Percentiles rank a stretch among this genome's conserved stretches.
These are phyloP conservation scores for Mesoclemmys tuberculata DNA, from an alignment of 2,113 vertebrate genomes.

Conservation along the genomic window DNA sequence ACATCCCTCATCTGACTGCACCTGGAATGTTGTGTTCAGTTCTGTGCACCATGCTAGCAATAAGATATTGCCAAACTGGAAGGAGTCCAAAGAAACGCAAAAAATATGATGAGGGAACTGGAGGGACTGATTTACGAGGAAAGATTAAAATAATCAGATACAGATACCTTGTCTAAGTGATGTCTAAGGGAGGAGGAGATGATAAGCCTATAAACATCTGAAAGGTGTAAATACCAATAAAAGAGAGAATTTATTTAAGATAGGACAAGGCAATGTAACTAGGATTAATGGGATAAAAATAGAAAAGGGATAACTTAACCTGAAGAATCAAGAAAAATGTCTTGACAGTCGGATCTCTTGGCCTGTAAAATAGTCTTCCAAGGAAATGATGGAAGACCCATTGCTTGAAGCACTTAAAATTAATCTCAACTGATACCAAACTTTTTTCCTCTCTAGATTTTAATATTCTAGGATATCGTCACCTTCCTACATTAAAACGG, in stretches of 20 bases:
- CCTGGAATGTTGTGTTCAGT: neutral
- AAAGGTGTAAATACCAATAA: neutral
- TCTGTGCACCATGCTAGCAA: neutral
- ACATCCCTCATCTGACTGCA: rapidly evolving
- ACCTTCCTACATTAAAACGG: neutral
- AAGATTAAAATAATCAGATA: neutral
- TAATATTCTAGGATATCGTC: neutral
- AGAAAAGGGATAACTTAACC: neutral
- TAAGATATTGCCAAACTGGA: neutral
- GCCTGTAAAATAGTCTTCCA: neutral
- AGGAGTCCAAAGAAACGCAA: neutral
- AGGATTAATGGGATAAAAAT: neutral
- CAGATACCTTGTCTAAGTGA: neutral
- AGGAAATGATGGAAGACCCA: neutral
- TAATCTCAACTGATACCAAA: neutral
- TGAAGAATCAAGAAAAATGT: neutral
- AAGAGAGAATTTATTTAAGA: neutral
- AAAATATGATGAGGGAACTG: neutral
- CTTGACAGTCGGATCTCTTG: neutral
- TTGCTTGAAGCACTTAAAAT: neutral
- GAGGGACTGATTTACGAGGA: neutral
- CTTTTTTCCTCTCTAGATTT: neutral
- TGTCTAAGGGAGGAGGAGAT: neutral
- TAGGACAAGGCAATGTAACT: neutral
- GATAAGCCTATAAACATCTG: neutral